phyloP scores from a whole-genome alignment of 2,113 vertebrate species.

The Aphyosemion australe region DNA sequence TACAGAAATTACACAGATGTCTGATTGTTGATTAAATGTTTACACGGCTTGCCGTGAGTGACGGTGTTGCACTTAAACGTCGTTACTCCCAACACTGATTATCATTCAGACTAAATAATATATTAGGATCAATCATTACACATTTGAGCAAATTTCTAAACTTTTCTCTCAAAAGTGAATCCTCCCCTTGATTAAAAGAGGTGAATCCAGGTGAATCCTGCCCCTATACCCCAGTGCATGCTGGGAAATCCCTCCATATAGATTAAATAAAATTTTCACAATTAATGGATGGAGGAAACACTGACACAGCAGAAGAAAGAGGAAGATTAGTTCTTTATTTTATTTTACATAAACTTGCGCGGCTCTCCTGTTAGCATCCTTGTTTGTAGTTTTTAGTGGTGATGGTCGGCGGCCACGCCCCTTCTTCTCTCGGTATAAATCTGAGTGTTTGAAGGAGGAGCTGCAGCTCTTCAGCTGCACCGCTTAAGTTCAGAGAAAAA shows the following conservation, averaged over 20 bases:
- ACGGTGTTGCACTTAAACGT: too few relatives aligned
- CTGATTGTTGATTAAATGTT: too few relatives aligned
- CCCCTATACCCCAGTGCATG: conserved; percentile 8
- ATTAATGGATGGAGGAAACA: background rate
- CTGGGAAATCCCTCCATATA: background rate
- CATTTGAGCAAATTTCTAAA: too few relatives aligned
- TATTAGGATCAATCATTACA: too few relatives aligned
- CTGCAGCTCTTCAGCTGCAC: conserved; percentile 37
- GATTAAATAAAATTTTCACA: background rate
- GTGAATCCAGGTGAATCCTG: conserved; percentile 15
- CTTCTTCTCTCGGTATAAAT: conserved; percentile 39
- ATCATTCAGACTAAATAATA: too few relatives aligned
- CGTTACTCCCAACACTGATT: too few relatives aligned
- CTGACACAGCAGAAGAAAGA: background rate
- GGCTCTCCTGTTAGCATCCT: background rate
- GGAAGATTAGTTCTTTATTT: background rate
- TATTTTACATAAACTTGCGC: background rate
- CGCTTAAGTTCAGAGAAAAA: conserved; percentile 27
- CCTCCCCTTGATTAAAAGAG: background rate
- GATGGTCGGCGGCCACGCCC: conserved; percentile 30
- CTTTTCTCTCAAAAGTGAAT: too few relatives aligned
- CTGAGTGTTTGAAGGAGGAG: conserved; percentile 47
- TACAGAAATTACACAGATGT: too few relatives aligned
- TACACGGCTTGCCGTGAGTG: too few relatives aligned
- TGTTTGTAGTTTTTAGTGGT: conserved; percentile 24